These are phyloP conservation scores for Lindbergichthys nudifrons DNA, from an alignment of 2,797 vertebrate genomes.

Conservation along the genomic window DNA sequence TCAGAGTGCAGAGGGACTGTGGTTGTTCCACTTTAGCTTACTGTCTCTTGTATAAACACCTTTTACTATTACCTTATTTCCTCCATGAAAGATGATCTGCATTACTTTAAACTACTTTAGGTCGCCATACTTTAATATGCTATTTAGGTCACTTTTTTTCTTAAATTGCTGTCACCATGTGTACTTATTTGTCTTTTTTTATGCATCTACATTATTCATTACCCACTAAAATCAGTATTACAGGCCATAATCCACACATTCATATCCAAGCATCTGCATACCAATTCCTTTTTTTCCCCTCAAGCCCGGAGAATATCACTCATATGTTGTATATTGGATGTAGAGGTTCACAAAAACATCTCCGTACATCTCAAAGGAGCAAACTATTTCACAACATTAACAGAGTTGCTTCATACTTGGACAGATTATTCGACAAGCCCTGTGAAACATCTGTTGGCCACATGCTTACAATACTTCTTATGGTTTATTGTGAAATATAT, in stretches of 20 bases:
- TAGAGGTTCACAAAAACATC: neutral
- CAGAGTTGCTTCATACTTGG: slow-evolving; percentile 3
- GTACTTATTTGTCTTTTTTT: too few relatives aligned
- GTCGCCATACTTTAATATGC: too few relatives aligned
- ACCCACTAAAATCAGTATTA: neutral
- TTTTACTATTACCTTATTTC: too few relatives aligned
- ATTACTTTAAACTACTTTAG: too few relatives aligned
- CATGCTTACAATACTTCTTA: too few relatives aligned
- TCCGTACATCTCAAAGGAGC: neutral
- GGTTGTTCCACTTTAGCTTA: neutral
- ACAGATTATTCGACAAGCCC: neutral
- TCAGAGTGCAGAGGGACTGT: neutral
- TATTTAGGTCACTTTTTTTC: too few relatives aligned
- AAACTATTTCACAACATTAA: neutral
- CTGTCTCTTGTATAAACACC: neutral
- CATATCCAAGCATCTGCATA: neutral
- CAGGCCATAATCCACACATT: neutral
- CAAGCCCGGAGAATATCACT: neutral
- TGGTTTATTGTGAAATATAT: neutral
- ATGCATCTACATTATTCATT: neutral
- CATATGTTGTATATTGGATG: neutral
- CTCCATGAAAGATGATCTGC: too few relatives aligned
- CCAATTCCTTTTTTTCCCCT: neutral
- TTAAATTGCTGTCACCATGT: too few relatives aligned
- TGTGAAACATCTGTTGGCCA: neutral